phyloP scores from a whole-genome alignment of 2,797 vertebrate species.

The Takifugu ocellatus region DNA sequence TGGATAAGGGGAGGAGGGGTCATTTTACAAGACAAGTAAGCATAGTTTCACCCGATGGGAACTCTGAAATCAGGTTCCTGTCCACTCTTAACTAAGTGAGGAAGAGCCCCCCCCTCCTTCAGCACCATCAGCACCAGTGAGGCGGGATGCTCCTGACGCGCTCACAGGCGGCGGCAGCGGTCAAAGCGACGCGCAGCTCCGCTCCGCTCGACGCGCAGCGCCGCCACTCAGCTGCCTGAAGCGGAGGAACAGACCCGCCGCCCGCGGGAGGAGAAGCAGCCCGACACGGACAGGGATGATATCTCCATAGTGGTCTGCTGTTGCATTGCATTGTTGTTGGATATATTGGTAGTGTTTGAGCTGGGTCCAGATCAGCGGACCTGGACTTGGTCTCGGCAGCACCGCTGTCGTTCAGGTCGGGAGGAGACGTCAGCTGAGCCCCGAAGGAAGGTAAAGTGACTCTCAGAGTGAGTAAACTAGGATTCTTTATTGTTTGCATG shows the following conservation, averaged over 20 bases:
- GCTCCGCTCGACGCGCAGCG: conserved; percentile 39
- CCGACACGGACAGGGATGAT: background rate
- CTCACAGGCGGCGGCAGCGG: too few relatives aligned
- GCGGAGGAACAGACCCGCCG: conserved; percentile 11
- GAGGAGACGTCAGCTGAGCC: conserved; percentile 1
- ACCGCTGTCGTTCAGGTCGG: conserved; percentile 38
- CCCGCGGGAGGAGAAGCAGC: background rate
- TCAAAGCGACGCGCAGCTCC: conserved; percentile 16
- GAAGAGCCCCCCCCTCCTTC: conserved; percentile 25
- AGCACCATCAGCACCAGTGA: conserved; percentile 36
- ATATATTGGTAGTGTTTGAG: too few relatives aligned
- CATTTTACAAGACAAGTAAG: background rate
- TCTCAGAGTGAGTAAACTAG: conserved; percentile 47
- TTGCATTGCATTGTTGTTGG: too few relatives aligned
- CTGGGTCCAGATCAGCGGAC: conserved; percentile 8
- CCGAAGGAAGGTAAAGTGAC: conserved; percentile 2
- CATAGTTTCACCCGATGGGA: background rate
- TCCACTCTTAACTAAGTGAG: conserved; percentile 57
- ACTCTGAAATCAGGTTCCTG: conserved; percentile 8
- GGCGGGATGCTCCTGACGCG: conserved; percentile 51
- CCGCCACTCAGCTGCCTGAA: conserved; percentile 19
- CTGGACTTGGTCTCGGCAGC: conserved; percentile 38
- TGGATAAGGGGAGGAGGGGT: background rate
- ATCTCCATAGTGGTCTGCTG: background rate
- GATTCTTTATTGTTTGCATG: background rate